phyloP scores from a whole-genome alignment of 2,113 vertebrate species.

The Calonectris borealis region DNA sequence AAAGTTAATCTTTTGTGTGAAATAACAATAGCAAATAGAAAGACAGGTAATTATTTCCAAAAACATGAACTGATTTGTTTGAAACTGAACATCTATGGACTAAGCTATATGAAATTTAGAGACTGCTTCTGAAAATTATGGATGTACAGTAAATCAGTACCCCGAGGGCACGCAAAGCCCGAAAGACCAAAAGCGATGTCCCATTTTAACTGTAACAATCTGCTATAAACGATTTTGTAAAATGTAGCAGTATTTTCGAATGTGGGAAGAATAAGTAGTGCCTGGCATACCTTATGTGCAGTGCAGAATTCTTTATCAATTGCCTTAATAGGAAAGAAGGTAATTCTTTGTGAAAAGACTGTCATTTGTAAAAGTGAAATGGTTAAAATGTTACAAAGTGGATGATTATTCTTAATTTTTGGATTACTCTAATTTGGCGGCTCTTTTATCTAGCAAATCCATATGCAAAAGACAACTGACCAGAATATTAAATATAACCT shows the following conservation, averaged over 20 bases:
- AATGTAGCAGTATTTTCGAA: background rate
- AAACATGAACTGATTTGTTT: slow-evolving; percentile 13
- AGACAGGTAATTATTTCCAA: slow-evolving; percentile 56
- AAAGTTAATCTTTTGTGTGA: slow-evolving; percentile 48
- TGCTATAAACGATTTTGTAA: background rate
- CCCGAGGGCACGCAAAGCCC: background rate
- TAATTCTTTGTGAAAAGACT: slow-evolving; percentile 32
- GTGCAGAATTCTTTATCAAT: background rate
- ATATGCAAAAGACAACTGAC: background rate
- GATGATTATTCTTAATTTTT: slow-evolving; percentile 44
- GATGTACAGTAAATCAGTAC: background rate
- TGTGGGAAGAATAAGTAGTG: slow-evolving; percentile 3
- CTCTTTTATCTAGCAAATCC: slow-evolving; percentile 22
- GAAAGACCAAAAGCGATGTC: background rate
- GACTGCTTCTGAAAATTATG: background rate
- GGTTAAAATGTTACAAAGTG: slow-evolving; percentile 5
- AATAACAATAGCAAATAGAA: slow-evolving; percentile 55
- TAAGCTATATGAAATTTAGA: background rate
- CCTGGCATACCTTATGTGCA: background rate
- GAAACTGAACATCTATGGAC: background rate
- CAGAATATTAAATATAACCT: slow-evolving; percentile 16
- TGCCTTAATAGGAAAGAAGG: background rate
- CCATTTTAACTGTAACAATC: background rate
- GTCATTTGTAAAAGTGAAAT: slow-evolving; percentile 17
- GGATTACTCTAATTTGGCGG: background rate